Base-by-base conservation (phyloP, 2,113 vertebrate genomes). In the Cepphus grylle region DNA sequence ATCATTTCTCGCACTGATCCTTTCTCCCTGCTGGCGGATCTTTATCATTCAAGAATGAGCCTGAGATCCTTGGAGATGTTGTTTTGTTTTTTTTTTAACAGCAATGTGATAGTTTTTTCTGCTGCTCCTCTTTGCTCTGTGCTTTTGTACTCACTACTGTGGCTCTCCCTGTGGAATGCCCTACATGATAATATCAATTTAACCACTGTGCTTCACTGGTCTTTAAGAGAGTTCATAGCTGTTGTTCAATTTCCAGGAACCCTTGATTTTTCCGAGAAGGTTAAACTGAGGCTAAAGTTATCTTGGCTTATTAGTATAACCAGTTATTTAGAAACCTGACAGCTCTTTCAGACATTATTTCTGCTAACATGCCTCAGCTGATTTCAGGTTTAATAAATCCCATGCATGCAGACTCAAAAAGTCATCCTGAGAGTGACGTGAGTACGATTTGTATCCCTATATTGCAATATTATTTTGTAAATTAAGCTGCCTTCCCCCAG, bases 281-380 rank as follows among this genome's bases (percentile, higher is more conserved):
- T 86, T 88, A 90, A 42, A 71, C 0, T 77, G 23, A 94, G 29
- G 77, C 47, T 85, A 59, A 76, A 88, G 76, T 88, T 93, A 76
- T 50, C 66, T 81, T 58, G 42, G 27, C 30, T 93, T 90, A 67
- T 95, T 87, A 87, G 21, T 66, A 88, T 52, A 90, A 81, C 21
- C 29, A 62, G 32, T 65, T 96, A 87, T 92, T 95, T 91, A 90
- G 78, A 81, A 94, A 86, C 61, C 53, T 85, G 76, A 91, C 86
- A 95, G 62, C 59, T 95, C 76, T 82, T 91, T 90, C 56, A 83
- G 58, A 69, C 18, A 47, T 88, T 82, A 78, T 83, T 91, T 88
- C 63, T 90, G 50, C 62, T 91, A 91, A 80, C 36, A 18, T 67
- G 47, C 52, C 79, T 89, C 83, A 43, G 62, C 71, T 90, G 76